A percentile compares a stretch with the other conserved stretches of the same genome.
Evolutionary conservation across 2,113 vertebrate genomes (phyloP).

Genomic region (Bagarius yarrelli): DNA sequence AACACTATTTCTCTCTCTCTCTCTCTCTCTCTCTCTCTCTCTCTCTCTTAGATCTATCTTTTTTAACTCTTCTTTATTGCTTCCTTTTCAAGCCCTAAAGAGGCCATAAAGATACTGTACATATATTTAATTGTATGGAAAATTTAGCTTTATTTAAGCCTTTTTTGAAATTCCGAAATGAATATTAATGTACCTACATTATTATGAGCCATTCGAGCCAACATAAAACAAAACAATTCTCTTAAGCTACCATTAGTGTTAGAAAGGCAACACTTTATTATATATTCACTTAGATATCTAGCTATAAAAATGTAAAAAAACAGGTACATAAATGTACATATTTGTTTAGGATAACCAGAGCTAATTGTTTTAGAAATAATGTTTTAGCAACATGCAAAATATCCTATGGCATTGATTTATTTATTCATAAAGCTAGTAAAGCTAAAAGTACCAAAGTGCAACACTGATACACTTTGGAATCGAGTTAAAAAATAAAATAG

Average conservation of each 20-base stretch:
- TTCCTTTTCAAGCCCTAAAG: background rate
- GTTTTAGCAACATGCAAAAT: background rate
- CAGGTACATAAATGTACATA: no score
- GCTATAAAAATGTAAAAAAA: background rate
- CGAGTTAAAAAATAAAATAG: no score
- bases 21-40: constrained; percentile 8
- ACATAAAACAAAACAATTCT: background rate
- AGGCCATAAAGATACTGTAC: background rate
- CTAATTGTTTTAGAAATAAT: background rate
- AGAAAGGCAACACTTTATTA: background rate
- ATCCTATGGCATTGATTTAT: background rate
- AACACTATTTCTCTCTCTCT: constrained; percentile 40
- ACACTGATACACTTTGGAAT: no score
- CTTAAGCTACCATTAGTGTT: background rate
- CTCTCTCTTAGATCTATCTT: background rate
- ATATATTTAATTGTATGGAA: background rate
- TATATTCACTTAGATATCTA: background rate
- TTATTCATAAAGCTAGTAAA: no score
- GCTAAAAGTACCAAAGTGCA: background rate
- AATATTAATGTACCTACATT: background rate
- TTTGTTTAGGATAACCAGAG: no score
- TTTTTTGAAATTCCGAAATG: background rate
- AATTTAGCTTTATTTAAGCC: background rate
- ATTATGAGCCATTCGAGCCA: no score
- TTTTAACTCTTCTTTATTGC: background rate